A percentile compares a stretch with the other conserved stretches of the same genome.
phyloP scores from a whole-genome alignment of 2,888 invertebrate genomes.

The Agrenia bidenticulata region DNA sequence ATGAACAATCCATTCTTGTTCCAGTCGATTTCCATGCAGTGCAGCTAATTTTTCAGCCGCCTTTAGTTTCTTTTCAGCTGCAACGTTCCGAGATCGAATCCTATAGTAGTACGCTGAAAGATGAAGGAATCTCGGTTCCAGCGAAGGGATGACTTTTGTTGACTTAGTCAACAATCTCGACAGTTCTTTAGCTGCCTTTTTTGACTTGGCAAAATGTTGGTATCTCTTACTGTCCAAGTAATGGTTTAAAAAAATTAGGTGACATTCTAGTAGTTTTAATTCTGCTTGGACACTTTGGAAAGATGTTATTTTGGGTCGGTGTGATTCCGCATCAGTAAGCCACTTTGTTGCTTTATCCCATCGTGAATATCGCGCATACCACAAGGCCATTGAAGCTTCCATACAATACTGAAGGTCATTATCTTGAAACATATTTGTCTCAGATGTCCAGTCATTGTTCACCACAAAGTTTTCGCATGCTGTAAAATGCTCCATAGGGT shows the following conservation, averaged over 20 bases:
- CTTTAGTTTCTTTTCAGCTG: constrained; percentile 39
- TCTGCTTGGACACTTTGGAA: constrained; percentile 37
- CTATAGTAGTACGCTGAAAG: constrained; percentile 45
- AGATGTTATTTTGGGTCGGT: constrained; percentile 32
- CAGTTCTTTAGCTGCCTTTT: constrained; percentile 34
- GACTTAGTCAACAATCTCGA: constrained; percentile 34
- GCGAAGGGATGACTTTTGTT: constrained; percentile 29
- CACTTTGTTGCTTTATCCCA: constrained; percentile 45
- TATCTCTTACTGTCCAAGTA: constrained; percentile 48
- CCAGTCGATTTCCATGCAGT: constrained; percentile 42
- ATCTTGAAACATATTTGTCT: constrained; percentile 34
- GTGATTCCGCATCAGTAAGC: constrained; percentile 37
- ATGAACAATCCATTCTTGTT: constrained; percentile 48
- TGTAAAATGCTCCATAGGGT: constrained; percentile 45
- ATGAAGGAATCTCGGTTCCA: constrained; percentile 44
- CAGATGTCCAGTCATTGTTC: constrained; percentile 40
- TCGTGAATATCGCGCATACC: constrained; percentile 41
- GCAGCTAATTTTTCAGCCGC: constrained; percentile 36
- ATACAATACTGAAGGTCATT: constrained; percentile 44
- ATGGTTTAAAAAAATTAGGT: constrained; percentile 48
- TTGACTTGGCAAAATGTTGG: constrained; percentile 45
- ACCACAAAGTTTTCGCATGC: constrained; percentile 46
- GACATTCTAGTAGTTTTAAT: constrained; percentile 45
- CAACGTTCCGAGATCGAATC: constrained; percentile 37
- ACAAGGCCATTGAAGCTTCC: constrained; percentile 44